phyloP scores from a whole-genome alignment of 2,888 invertebrate species.

The Macrosiphum euphorbiae region DNA sequence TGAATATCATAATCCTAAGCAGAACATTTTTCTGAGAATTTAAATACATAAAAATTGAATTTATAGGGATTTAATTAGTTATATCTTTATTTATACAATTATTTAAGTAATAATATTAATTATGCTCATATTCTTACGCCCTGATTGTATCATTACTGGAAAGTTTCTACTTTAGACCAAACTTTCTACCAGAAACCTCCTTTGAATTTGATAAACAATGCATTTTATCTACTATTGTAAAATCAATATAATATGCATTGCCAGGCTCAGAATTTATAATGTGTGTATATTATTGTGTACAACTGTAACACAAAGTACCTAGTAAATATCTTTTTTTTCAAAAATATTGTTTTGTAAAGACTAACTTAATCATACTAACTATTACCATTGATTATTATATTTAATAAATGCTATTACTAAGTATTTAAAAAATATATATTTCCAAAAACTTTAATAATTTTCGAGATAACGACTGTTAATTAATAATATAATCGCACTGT shows the following conservation, averaged over 20 bases:
- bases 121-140: not conserved
- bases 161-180: not conserved
- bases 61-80: not conserved
- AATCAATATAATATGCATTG: not conserved
- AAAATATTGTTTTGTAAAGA: not conserved
- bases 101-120: not conserved
- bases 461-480: not conserved
- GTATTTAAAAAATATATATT: not conserved
- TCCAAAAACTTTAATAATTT: not conserved
- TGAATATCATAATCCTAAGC: not conserved
- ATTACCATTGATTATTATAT: too few species aligned
- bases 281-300: too few species aligned
- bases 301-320: not conserved
- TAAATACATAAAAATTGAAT: not conserved
- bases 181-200: not conserved
- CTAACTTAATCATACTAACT: not conserved
- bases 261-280: not conserved
- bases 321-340: not conserved
- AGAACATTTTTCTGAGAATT: not conserved
- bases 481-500: not conserved
- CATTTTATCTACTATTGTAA: not conserved
- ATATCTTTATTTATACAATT: not conserved
- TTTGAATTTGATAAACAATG: not conserved
- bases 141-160: not conserved
- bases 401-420: too few species aligned